Evolutionary conservation across 2,888 invertebrate genomes (phyloP).

Genomic region (Scotopteryx bipunctaria): DNA sequence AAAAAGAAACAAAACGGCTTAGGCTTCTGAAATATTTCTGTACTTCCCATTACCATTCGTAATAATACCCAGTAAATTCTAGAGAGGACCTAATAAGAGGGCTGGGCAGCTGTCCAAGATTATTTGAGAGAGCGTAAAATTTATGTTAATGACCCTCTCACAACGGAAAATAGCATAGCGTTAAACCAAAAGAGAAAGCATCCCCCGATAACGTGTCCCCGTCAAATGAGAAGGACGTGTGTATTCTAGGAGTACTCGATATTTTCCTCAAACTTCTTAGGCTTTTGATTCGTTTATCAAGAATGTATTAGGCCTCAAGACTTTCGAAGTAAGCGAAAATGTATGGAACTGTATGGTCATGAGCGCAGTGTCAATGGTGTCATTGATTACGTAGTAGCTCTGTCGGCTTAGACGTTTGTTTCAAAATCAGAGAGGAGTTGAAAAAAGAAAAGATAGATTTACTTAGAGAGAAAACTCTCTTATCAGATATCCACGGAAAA

Average conservation of each 20-base stretch:
- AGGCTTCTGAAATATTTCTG: conserved; percentile 17
- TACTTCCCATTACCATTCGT: conserved; percentile 51
- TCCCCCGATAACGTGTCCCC: conserved; percentile 63
- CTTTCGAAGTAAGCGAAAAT: too few relatives aligned
- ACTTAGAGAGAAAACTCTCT: too few relatives aligned
- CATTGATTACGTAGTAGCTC: too few relatives aligned
- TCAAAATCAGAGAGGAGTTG: too few relatives aligned
- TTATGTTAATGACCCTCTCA: conserved; percentile 73
- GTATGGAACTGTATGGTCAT: too few relatives aligned
- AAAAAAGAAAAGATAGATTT: too few relatives aligned
- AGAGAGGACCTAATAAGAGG: conserved; percentile 62
- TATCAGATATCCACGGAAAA: too few relatives aligned
- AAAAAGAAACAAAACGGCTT: neutral
- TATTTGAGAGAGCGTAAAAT: conserved; percentile 72
- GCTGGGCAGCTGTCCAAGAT: conserved; percentile 66
- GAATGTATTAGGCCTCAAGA: too few relatives aligned
- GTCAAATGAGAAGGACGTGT: conserved; percentile 57
- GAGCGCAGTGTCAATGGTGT: too few relatives aligned
- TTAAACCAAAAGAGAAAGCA: conserved; percentile 65
- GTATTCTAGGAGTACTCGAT: conserved; percentile 46
- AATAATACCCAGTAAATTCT: conserved; percentile 62
- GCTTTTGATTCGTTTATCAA: too few relatives aligned
- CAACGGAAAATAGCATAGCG: conserved; percentile 65
- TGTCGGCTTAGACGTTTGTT: too few relatives aligned
- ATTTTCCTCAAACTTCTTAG: conserved; percentile 36